Evolutionary conservation across 2,888 invertebrate species (phyloP).

Genomic region (Ennomos fuscantarius): DNA sequence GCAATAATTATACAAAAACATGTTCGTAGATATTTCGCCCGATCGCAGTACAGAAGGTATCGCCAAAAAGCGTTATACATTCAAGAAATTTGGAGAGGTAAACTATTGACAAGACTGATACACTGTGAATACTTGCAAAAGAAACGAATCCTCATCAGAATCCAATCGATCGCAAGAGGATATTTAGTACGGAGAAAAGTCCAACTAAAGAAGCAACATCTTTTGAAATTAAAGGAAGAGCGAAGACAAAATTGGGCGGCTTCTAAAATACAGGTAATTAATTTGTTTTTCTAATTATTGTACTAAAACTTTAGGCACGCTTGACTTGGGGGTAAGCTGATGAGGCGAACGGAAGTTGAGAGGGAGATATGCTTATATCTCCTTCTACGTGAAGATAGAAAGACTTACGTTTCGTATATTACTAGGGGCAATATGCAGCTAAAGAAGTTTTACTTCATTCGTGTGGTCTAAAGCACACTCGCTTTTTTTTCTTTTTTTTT

Average conservation of each 20-base stretch:
- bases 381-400: too few relatives aligned
- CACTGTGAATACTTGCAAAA: conserved; percentile 66
- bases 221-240: conserved; percentile 71
- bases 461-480: too few relatives aligned
- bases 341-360: too few relatives aligned
- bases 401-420: too few relatives aligned
- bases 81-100: conserved; percentile 75
- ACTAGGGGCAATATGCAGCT: too few relatives aligned
- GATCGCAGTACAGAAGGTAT: conserved; percentile 56
- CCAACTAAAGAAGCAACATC: conserved; percentile 68
- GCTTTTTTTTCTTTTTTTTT: too few relatives aligned
- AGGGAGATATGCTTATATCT: too few relatives aligned
- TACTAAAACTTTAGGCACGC: too few relatives aligned
- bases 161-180: conserved; percentile 79
- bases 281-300: neutral
- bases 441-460: too few relatives aligned
- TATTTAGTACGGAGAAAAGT: conserved; percentile 77
- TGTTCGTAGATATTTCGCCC: conserved; percentile 59
- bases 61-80: conserved; percentile 58
- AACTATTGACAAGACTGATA: conserved; percentile 62
- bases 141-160: conserved; percentile 55
- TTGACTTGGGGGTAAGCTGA: too few relatives aligned
- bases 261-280: conserved; percentile 86
- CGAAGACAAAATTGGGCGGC: conserved; percentile 81
- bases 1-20: conserved; percentile 69